Evolutionary conservation across 1,140 invertebrate species (phyloP), one percentile per base, ranked within the genome.

Genomic region (Drosophila nasuta): DNA sequence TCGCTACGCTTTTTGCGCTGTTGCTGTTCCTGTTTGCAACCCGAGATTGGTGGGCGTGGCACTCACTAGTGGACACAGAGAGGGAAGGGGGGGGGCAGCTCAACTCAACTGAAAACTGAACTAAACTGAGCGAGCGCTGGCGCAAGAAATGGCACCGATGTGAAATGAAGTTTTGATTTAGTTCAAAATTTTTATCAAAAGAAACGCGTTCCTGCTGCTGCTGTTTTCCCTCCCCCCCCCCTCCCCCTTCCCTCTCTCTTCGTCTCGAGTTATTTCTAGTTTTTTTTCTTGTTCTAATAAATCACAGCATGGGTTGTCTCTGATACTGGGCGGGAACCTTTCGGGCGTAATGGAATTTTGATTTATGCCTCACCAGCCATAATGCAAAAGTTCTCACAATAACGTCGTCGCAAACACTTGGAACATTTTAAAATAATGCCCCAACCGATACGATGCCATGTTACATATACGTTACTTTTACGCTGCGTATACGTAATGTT

Each of bases 131-230:
- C 60, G 80, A 75, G 66, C 60, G 46, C 46, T 69, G 63, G 83
- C 83, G 74, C 82, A 91, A 91, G 91, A 91, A 91, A 91, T 92
- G 91, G 73, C 91, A 92, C 91, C 91, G 91, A 91, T 88, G 91
- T 91, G 91, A 92, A 92, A 92, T 92, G 91, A 92, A 92, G 91
- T 92, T 92, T 92, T 92, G 91, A 92, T 92, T 91, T 92, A 92
- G 91, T 92, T 92, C 91, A 86, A 89, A 91, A 91, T 91, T 91
- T 89, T 89, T 91, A 92, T 92, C 91, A 92, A 89, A 91, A 85
- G 91, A 92, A 92, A 91, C 80, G 85, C 82, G 82, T 86, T 85
- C 67, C 73, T 86, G 52, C 77, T 83, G 75, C 79, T 79, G 65
- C 78, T 89, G 69, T 72, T 77, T 71, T 68, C 64, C 81, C 70